Percentiles rank a stretch among this genome's conserved stretches.
phyloP scores from a whole-genome alignment of 2,888 invertebrate species.

The Volucella bombylans region DNA sequence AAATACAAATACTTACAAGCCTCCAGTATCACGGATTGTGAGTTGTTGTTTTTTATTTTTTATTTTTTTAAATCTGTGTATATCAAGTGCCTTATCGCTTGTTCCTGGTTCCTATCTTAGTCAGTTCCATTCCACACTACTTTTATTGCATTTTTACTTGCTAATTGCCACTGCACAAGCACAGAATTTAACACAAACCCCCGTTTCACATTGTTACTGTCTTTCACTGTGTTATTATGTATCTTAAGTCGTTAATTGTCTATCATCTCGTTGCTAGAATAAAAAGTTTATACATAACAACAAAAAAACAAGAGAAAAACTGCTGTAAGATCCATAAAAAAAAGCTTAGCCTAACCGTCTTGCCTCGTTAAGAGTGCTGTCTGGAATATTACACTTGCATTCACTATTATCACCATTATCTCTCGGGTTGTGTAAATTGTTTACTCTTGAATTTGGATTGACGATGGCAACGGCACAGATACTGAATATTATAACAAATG shows the following conservation, averaged over 20 bases:
- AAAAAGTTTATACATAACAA: neutral
- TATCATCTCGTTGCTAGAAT: slow-evolving; percentile 7
- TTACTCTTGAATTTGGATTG: slow-evolving; percentile 40
- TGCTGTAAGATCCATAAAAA: neutral
- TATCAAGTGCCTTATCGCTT: neutral
- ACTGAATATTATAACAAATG: slow-evolving; percentile 25
- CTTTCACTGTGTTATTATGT: neutral
- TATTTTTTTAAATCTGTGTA: too few relatives aligned
- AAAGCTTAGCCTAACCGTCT: neutral
- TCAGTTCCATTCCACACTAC: neutral
- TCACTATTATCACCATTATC: slow-evolving; percentile 33
- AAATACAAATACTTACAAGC: too few relatives aligned
- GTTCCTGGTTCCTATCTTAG: neutral
- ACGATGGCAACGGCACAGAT: slow-evolving; percentile 17
- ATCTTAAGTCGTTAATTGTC: slow-evolving; percentile 12
- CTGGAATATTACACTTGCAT: slow-evolving; percentile 13
- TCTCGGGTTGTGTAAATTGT: slow-evolving; percentile 20
- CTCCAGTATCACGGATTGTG: too few relatives aligned
- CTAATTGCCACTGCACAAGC: neutral
- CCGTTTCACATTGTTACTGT: neutral
- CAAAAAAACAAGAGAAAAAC: too few relatives aligned
- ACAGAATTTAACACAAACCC: neutral
- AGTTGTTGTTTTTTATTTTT: too few relatives aligned
- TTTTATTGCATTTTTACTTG: slow-evolving; percentile 6
- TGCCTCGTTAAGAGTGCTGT: neutral